Evolutionary conservation across 2,113 vertebrate genomes (phyloP).

Genomic region (Scortum barcoo): DNA sequence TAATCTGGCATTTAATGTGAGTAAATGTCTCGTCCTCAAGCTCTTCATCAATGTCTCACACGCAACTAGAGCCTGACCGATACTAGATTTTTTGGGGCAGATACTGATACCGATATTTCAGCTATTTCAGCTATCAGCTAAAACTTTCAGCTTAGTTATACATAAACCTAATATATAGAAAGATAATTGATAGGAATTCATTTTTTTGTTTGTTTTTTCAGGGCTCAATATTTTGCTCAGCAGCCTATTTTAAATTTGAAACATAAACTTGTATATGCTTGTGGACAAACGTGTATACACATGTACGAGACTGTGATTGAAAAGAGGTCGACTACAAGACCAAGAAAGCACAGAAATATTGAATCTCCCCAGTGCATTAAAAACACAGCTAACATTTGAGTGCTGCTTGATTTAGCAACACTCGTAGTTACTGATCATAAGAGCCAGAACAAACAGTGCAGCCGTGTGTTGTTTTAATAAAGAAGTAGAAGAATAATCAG

Average conservation of each 20-base stretch:
- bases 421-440: no score
- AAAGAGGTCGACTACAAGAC: no score
- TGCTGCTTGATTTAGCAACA: no score
- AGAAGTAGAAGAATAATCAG: no score
- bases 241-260: neutral
- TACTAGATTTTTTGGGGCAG: neutral
- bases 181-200: no score
- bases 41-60: neutral
- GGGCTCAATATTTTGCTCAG: neutral
- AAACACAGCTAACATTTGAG: no score
- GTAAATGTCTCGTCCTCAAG: neutral
- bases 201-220: no score
- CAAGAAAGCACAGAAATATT: no score
- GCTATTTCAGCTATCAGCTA: neutral
- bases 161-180: neutral
- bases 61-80: neutral
- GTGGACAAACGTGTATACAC: neutral
- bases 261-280: neutral
- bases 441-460: no score
- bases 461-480: no score
- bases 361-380: no score
- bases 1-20: constrained; percentile 7
- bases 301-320: no score
- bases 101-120: neutral
- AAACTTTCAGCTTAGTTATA: neutral